phyloP scores from a whole-genome alignment of 2,797 vertebrate genomes.

The Centropyge bicolor region DNA sequence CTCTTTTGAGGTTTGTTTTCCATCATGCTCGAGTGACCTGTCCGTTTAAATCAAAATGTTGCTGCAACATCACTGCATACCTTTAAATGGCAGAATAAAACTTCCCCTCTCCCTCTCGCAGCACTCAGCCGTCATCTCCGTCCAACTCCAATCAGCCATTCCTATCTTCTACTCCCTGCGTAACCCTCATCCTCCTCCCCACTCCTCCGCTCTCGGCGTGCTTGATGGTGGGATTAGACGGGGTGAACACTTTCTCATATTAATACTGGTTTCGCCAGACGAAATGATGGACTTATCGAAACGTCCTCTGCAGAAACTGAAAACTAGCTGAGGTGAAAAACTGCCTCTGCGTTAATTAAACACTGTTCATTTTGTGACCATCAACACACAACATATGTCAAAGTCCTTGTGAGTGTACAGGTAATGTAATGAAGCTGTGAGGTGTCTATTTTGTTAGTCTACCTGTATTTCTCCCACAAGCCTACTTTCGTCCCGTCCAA shows the following conservation, averaged over 20 bases:
- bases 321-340: slow-evolving; percentile 14
- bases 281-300: slow-evolving; percentile 54
- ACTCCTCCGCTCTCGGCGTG: slow-evolving; percentile 60
- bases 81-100: slow-evolving; percentile 40
- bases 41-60: background rate
- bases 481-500: slow-evolving; percentile 21
- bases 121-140: slow-evolving; percentile 32
- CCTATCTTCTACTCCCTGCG: slow-evolving; percentile 70
- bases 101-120: slow-evolving; percentile 28
- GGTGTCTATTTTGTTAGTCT: slow-evolving; percentile 26
- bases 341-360: slow-evolving; percentile 17
- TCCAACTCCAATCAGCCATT: slow-evolving; percentile 70
- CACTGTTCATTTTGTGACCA: background rate
- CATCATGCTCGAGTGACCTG: background rate
- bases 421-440: slow-evolving; percentile 8
- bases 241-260: slow-evolving; percentile 77
- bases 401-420: slow-evolving; percentile 4
- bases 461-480: slow-evolving; percentile 1
- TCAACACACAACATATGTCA: background rate
- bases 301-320: slow-evolving; percentile 22
- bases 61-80: slow-evolving; percentile 12
- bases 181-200: slow-evolving; percentile 59
- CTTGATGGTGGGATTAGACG: slow-evolving; percentile 66
- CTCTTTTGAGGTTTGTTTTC: slow-evolving; percentile 7
- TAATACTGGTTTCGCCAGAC: slow-evolving; percentile 60